Base-by-base conservation (phyloP, 2,797 vertebrate genomes). In the Neopelma chrysocephalum region DNA sequence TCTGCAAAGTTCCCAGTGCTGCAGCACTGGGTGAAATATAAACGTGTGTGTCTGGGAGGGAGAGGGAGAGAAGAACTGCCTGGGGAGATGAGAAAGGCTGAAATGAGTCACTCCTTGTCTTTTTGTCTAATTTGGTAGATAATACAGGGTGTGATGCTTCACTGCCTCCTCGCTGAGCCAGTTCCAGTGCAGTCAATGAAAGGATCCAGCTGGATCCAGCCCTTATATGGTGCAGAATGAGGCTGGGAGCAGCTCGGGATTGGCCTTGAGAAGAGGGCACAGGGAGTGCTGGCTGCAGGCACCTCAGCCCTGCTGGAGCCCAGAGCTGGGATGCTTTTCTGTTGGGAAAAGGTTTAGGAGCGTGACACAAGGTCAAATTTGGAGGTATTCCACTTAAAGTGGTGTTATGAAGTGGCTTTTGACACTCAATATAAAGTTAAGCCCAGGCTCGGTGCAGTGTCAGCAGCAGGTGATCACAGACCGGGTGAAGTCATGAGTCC, bases 71-170 rank as follows among this genome's bases (percentile, higher is more conserved):
- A 43, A 78, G 71, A 65, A 80, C 23, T 26, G 81, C 89, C 61
- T 72, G 69, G 51, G 62, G 91, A 94, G 87, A 78, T 47, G 64
- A 57, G 85, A 90, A 89, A 51, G 79, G 61, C 69, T 90, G 79
- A 87, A 87, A 72, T 91, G 79, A 95, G 69, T 93, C 89, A 94
- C 64, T 85, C 70, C 32, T 71, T 3, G 0, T 70, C 60, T 91
- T 94, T 94, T 92, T 75, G 73, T 95, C 93, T 95, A 83, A 91
- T 94, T 93, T 78, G 65, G 79, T 87, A 85, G 82, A 43, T 88
- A 83, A 78, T 32, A 54, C 50, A 25, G 84, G 65, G 72, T 69
- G 76, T 27, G 95, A 94, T 72, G 80, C 79, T 92, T 54, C 60
- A 6, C 75, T 84, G 92, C 65, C 87, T 94, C 53, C 69, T 80